Evolutionary conservation across 2,888 invertebrate species (phyloP).

Genomic region (Druceiella hillmani): DNA sequence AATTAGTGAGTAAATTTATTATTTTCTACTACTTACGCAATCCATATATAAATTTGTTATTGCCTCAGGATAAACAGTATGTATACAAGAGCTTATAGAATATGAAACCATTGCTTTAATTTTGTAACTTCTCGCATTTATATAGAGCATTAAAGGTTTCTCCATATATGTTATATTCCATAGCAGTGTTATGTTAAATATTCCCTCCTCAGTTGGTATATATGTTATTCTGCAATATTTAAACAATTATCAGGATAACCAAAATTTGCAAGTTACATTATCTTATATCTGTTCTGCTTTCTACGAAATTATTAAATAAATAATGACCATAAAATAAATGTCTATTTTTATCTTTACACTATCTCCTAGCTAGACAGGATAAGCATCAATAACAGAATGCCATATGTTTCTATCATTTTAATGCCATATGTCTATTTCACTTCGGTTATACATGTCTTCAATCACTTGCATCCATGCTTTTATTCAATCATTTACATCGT

Average conservation of each 20-base stretch:
- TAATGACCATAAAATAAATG: neutral
- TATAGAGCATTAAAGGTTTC: constrained; percentile 43
- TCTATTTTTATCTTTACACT: too few relatives aligned
- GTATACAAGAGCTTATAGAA: constrained; percentile 38
- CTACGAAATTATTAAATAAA: constrained; percentile 11
- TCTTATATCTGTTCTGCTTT: too few relatives aligned
- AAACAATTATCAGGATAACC: too few relatives aligned
- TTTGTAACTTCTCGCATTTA: constrained; percentile 48
- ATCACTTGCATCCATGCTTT: too few relatives aligned
- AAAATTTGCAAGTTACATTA: too few relatives aligned
- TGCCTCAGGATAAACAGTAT: constrained; percentile 34
- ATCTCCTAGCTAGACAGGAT: too few relatives aligned
- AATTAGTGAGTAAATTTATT: too few relatives aligned
- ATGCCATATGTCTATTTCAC: too few relatives aligned
- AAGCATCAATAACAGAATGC: too few relatives aligned
- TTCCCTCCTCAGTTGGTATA: constrained; percentile 49
- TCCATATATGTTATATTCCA: constrained; percentile 50
- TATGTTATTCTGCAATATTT: constrained; percentile 47
- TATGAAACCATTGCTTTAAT: constrained; percentile 49
- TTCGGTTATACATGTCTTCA: too few relatives aligned
- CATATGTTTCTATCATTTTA: too few relatives aligned
- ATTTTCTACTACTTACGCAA: constrained; percentile 39
- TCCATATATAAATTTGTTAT: constrained; percentile 42
- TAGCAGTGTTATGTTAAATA: constrained; percentile 50
- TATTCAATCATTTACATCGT: too few relatives aligned